phyloP scores from a whole-genome alignment of 2,888 invertebrate species.

The Sarcophaga carnaria region DNA sequence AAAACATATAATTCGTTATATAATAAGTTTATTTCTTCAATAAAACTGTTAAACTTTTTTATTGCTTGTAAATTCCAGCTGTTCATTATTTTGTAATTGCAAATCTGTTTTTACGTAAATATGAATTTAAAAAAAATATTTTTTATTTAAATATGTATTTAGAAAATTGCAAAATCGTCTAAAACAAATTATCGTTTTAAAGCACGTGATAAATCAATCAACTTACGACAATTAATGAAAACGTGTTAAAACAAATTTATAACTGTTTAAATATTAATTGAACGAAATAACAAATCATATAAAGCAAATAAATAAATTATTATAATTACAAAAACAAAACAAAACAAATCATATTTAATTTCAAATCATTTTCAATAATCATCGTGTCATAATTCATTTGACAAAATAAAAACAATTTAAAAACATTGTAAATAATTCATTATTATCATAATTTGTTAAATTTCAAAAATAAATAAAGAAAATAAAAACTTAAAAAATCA shows the following conservation, averaged over 20 bases:
- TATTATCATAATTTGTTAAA: background rate
- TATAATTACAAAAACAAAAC: background rate
- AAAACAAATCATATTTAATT: background rate
- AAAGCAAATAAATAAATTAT: constrained; percentile 23
- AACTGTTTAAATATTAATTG: constrained; percentile 3
- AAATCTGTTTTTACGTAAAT: no score
- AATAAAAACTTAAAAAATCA: no score
- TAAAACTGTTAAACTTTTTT: no score
- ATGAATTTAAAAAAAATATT: no score
- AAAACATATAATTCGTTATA: no score
- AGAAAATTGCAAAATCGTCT: constrained; percentile 4
- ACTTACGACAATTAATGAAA: background rate
- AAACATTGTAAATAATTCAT: constrained; percentile 36
- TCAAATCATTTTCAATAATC: background rate
- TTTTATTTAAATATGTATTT: no score
- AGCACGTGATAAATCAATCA: constrained; percentile 41
- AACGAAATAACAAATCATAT: background rate
- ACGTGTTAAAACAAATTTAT: constrained; percentile 44
- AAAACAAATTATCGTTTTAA: constrained; percentile 17
- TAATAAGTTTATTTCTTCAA: no score
- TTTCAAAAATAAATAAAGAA: no score
- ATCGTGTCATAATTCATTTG: background rate
- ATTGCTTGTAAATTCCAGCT: no score
- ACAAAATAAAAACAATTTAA: background rate
- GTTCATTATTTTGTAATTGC: no score